Evolutionary conservation across 1,140 invertebrate species (phyloP).

Genomic region (Drosophila kepulauana): DNA sequence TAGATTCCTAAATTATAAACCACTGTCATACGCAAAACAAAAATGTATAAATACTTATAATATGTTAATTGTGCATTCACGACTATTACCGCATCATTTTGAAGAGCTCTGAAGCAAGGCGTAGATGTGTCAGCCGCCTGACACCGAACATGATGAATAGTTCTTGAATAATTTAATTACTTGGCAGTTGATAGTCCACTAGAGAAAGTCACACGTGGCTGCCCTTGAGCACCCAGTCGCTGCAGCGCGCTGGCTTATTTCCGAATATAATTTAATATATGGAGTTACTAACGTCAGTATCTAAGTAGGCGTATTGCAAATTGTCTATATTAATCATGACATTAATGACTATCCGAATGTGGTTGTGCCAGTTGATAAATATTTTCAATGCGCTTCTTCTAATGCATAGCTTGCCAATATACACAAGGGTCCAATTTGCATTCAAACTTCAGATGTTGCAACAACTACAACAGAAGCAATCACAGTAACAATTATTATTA

Average conservation of each 20-base stretch:
- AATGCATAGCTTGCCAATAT: no score
- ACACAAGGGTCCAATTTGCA: no score
- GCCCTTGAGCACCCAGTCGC: conserved; percentile 12
- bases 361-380: no score
- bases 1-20: conserved; percentile 27
- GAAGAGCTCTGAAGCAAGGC: conserved; percentile 50
- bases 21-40: conserved; percentile 17
- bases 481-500: no score
- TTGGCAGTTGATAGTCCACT: conserved; percentile 60
- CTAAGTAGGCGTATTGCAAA: conserved; percentile 9
- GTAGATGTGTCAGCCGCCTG: conserved; percentile 59
- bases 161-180: conserved; percentile 80
- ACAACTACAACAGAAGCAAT: no score
- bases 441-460: no score
- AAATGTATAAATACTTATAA: conserved; percentile 28
- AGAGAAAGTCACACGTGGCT: conserved; percentile 76
- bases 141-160: conserved; percentile 79
- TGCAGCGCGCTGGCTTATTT: not conserved
- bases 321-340: conserved; percentile 68
- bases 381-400: no score
- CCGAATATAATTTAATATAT: conserved; percentile 9
- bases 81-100: conserved; percentile 50
- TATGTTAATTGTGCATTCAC: conserved; percentile 1
- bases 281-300: conserved; percentile 33
- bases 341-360: conserved; percentile 60